Percentiles rank a stretch among this genome's conserved stretches.
Evolutionary conservation across 2,888 invertebrate species (phyloP).

Genomic region (Conus canariensis): DNA sequence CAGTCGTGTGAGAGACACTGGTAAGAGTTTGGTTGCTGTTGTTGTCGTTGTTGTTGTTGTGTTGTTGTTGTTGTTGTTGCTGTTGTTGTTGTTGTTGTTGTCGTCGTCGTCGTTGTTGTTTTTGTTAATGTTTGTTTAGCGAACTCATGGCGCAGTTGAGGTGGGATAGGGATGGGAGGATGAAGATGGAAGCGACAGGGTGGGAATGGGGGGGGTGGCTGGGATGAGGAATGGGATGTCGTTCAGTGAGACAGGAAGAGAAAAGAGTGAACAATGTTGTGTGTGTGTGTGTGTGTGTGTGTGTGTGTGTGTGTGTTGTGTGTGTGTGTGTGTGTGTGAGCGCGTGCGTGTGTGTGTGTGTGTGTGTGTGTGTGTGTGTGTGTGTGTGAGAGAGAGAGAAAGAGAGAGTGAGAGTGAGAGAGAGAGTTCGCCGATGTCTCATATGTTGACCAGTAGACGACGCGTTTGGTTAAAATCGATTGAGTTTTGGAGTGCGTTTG

Average conservation of each 20-base stretch:
- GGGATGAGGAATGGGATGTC: too few species aligned
- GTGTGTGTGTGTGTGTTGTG: neutral
- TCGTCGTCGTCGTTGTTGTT: too few species aligned
- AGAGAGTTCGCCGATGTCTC: too few species aligned
- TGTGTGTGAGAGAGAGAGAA: neutral
- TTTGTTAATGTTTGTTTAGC: too few species aligned
- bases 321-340: slow-evolving; percentile 2
- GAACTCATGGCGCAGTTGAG: too few species aligned
- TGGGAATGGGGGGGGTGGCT: neutral
- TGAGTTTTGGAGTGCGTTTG: too few species aligned
- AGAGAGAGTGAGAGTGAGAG: too few species aligned
- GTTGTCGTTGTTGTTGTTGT: neutral
- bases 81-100: neutral
- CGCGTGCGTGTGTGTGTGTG: neutral
- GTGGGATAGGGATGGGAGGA: too few species aligned
- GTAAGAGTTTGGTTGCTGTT: neutral
- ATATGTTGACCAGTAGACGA: too few species aligned
- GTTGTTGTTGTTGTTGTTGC: neutral
- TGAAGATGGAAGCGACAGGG: too few species aligned
- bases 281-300: neutral
- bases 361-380: neutral
- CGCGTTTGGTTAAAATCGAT: too few species aligned
- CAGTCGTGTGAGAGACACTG: slow-evolving; percentile 22
- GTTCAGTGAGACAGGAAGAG: too few species aligned
- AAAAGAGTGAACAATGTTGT: neutral